phyloP scores from a whole-genome alignment of 2,797 vertebrate species.

The Pagetopsis macropterus region DNA sequence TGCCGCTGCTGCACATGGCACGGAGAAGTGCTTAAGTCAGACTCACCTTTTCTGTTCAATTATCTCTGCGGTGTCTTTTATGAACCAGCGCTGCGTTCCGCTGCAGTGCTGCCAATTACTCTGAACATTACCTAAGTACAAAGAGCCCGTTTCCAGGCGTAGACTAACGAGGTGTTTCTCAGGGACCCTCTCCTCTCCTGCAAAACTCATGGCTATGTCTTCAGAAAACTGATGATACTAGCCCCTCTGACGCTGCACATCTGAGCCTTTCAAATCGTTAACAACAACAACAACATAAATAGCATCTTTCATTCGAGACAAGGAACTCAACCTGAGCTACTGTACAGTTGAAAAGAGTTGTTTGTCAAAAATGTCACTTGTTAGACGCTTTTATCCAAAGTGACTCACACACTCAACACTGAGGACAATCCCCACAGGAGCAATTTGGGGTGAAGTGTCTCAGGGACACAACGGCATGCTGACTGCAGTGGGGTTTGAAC shows the following conservation, averaged over 20 bases:
- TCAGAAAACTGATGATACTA: conserved; percentile 21
- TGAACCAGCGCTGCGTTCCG: conserved; percentile 25
- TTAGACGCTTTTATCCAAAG: too few species aligned
- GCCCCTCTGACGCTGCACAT: not conserved
- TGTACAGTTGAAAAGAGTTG: not conserved
- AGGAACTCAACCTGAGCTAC: not conserved
- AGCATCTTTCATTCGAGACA: not conserved
- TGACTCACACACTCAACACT: too few species aligned
- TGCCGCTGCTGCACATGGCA: conserved; percentile 2
- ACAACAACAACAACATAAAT: conserved; percentile 9
- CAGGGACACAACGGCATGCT: too few species aligned
- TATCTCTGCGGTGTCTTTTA: conserved; percentile 55
- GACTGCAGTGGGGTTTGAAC: too few species aligned
- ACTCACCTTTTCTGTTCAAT: conserved; percentile 49
- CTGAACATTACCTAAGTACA: conserved; percentile 46
- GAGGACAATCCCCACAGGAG: too few species aligned
- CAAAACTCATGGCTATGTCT: conserved; percentile 23
- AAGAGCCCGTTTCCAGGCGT: conserved; percentile 31
- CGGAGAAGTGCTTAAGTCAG: conserved; percentile 27
- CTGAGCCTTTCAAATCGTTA: conserved; percentile 2
- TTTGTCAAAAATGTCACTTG: not conserved
- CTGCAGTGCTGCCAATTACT: conserved; percentile 58
- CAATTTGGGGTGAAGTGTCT: too few species aligned
- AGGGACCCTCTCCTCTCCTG: conserved; percentile 35
- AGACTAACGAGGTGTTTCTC: conserved; percentile 62